These are phyloP conservation scores for Xestoiulus laeticollis DNA, from an alignment of 2,888 invertebrate species.

Conservation along the genomic window DNA sequence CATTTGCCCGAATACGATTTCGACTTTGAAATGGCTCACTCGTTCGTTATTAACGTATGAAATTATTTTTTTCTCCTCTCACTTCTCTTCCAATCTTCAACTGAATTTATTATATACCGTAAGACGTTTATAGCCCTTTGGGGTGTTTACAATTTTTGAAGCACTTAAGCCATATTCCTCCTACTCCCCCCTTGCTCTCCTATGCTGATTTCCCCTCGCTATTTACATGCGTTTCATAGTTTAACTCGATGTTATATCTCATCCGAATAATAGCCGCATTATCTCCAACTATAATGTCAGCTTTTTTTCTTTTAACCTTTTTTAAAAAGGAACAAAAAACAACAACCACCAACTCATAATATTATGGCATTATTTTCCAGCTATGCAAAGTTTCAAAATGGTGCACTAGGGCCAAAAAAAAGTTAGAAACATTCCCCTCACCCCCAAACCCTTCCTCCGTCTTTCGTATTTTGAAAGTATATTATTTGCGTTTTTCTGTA, in stretches of 20 bases:
- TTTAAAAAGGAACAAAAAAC: background rate
- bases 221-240: conserved; percentile 38
- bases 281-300: conserved; percentile 19
- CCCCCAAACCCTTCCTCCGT: too few species aligned
- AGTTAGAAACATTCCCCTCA: conserved; percentile 21
- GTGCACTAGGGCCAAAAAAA: conserved; percentile 53
- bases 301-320: background rate
- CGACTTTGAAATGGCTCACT: conserved; percentile 6
- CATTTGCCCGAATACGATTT: background rate
- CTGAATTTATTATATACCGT: conserved; percentile 38
- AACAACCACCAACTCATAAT: conserved; percentile 36
- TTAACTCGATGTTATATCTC: conserved; percentile 34
- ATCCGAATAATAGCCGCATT: conserved; percentile 1
- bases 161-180: conserved; percentile 42
- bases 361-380: conserved; percentile 52
- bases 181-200: background rate
- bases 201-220: background rate
- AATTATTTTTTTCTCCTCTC: background rate
- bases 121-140: conserved; percentile 14
- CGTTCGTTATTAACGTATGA: background rate
- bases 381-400: conserved; percentile 52
- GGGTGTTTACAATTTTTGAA: conserved; percentile 50
- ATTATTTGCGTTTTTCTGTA: conserved; percentile 50
- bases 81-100: conserved; percentile 43
- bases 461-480: conserved; percentile 50